Evolutionary conservation across 2,797 vertebrate species (phyloP).

Genomic region (Schizopygopsis malacanthus): DNA sequence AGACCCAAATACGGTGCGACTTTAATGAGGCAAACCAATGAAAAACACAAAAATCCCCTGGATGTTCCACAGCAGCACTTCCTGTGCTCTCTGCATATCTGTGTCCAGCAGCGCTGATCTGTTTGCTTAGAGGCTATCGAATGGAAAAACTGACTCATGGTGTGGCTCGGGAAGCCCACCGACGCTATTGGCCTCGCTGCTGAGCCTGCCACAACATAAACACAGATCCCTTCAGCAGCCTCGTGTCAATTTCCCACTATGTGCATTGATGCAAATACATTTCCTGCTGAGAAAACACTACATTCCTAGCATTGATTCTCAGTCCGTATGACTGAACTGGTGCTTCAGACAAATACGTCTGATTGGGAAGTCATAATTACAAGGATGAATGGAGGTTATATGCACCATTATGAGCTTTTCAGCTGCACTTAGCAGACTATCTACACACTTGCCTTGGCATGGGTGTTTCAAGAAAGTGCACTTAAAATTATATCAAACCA

Average conservation of each 20-base stretch:
- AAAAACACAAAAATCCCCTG: constrained; percentile 52
- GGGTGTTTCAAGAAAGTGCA: not conserved
- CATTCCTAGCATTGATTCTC: constrained; percentile 16
- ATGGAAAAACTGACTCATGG: constrained; percentile 70
- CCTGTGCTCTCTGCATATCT: constrained; percentile 61
- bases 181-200: constrained; percentile 53
- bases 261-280: constrained; percentile 70
- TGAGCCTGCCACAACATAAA: constrained; percentile 73
- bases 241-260: constrained; percentile 73
- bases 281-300: constrained; percentile 70
- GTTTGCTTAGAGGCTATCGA: constrained; percentile 70
- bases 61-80: constrained; percentile 63
- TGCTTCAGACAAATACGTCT: constrained; percentile 31
- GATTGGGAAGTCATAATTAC: constrained; percentile 18
- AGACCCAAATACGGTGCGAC: constrained; percentile 37
- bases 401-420: constrained; percentile 1
- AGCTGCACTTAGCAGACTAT: constrained; percentile 5
- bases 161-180: constrained; percentile 58
- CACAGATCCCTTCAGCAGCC: constrained; percentile 69
- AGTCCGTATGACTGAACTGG: constrained; percentile 1
- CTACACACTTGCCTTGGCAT: constrained; percentile 25
- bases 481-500: constrained; percentile 6
- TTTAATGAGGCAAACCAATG: constrained; percentile 38
- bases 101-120: constrained; percentile 64
- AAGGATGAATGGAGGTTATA: constrained; percentile 34